phyloP scores from a whole-genome alignment of 2,888 invertebrate genomes.

The Seira ritae region DNA sequence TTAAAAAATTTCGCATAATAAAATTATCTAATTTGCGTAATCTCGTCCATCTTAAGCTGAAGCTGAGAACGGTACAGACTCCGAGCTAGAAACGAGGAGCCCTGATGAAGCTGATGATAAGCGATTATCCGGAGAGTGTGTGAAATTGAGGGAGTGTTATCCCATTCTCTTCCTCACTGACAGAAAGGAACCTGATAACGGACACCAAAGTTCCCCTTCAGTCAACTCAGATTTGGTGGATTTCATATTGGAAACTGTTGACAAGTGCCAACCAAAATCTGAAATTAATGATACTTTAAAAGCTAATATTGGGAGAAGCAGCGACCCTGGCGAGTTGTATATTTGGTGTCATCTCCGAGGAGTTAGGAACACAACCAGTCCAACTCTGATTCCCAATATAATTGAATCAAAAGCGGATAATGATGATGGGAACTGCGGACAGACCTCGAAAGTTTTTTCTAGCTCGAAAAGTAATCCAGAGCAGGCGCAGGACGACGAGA shows the following conservation, averaged over 20 bases:
- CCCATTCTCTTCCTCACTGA: slow-evolving; percentile 53
- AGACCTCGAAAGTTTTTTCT: no score
- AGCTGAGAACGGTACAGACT: no score
- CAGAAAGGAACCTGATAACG: slow-evolving; percentile 21
- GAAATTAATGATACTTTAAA: slow-evolving; percentile 26
- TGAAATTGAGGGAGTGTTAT: slow-evolving; percentile 57
- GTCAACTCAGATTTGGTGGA: slow-evolving; percentile 44
- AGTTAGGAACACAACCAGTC: not conserved
- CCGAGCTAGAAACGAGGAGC: slow-evolving; percentile 31
- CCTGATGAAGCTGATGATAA: slow-evolving; percentile 35
- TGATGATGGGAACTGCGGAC: slow-evolving; percentile 9
- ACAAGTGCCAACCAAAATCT: slow-evolving; percentile 52
- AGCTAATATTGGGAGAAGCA: not conserved
- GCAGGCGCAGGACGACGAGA: not conserved
- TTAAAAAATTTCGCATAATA: not conserved
- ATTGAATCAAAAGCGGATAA: slow-evolving; percentile 20
- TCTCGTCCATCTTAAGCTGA: no score
- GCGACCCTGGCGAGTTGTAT: slow-evolving; percentile 32
- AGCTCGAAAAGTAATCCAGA: not conserved
- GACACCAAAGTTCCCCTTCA: no score
- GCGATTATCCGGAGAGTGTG: slow-evolving; percentile 52
- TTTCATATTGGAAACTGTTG: slow-evolving; percentile 55
- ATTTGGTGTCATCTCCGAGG: slow-evolving; percentile 54
- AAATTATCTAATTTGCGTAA: not conserved
- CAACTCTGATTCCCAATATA: not conserved